Conservation (phyloP, 2,797 vertebrate species). For the Octomys mimax region DNA sequence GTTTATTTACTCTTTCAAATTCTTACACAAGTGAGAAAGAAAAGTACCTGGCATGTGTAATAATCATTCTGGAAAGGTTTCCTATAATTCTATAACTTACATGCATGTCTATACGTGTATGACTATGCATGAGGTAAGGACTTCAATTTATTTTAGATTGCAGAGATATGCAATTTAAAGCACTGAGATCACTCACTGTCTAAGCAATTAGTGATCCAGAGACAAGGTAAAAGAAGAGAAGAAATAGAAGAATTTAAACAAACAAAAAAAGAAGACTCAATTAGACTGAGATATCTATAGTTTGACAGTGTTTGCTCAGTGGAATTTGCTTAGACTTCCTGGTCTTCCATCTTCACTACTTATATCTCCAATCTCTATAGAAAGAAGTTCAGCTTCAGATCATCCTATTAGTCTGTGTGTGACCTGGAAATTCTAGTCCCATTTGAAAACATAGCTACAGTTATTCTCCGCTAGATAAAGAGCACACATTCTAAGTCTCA, state of each 20-base stretch:
- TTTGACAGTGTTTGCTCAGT: too few species aligned
- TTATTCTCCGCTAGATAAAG: not conserved
- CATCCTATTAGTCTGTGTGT: not conserved
- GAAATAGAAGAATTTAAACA: not conserved
- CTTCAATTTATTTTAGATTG: slow-evolving; percentile 9
- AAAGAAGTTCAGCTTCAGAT: not conserved
- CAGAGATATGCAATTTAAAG: not conserved
- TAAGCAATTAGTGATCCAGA: not conserved
- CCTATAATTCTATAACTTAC: not conserved
- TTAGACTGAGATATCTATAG: not conserved
- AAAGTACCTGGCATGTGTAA: not conserved
- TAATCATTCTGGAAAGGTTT: not conserved
- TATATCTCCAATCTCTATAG: not conserved
- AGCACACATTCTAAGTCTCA: not conserved
- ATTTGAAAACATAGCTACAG: not conserved
- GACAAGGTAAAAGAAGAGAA: not conserved
- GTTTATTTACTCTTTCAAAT: too few species aligned
- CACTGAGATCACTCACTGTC: not conserved
- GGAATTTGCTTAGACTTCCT: not conserved
- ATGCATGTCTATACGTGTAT: not conserved
- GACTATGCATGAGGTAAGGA: not conserved
- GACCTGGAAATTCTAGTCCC: not conserved
- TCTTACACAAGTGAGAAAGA: too few species aligned
- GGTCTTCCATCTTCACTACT: not conserved
- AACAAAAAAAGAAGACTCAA: not conserved